A percentile compares a stretch with the other conserved stretches of the same genome.
Evolutionary conservation across 1,140 invertebrate species (phyloP).

Genomic region (Oppia nitens): DNA sequence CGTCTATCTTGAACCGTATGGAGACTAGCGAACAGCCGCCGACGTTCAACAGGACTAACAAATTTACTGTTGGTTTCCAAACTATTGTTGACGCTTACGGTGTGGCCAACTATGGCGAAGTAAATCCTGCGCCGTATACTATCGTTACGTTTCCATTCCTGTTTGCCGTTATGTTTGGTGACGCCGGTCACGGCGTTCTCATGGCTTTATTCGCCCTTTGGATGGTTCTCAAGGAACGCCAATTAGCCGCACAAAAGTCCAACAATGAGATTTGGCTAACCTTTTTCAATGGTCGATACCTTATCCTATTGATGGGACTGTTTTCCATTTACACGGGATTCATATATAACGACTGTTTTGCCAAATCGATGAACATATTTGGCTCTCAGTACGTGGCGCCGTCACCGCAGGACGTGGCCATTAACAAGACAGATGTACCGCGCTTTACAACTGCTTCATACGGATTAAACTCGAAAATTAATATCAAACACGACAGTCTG

Average conservation of each 20-base stretch:
- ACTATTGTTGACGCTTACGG: conserved; percentile 88
- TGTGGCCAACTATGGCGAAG: conserved; percentile 79
- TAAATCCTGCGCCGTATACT: conserved; percentile 82
- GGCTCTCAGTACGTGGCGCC: conserved; percentile 26
- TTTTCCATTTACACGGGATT: conserved; percentile 34
- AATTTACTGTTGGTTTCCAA: conserved; percentile 83
- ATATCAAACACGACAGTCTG: conserved; percentile 13
- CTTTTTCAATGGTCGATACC: conserved; percentile 34
- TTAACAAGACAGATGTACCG: neutral
- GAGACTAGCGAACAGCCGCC: conserved; percentile 13
- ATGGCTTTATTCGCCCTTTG: conserved; percentile 51
- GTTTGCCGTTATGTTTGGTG: conserved; percentile 93
- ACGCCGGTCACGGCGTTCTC: conserved; percentile 39
- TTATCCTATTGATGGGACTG: conserved; percentile 33
- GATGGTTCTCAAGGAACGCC: conserved; percentile 39
- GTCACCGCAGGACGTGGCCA: neutral
- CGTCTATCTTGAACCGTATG: conserved; percentile 14
- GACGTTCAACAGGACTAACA: conserved; percentile 14
- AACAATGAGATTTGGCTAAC: conserved; percentile 31
- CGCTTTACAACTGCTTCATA: neutral
- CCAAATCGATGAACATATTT: conserved; percentile 34
- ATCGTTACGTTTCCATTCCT: conserved; percentile 93
- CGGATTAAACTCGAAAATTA: neutral
- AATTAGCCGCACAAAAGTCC: conserved; percentile 18
- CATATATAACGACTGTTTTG: conserved; percentile 34